A percentile compares a stretch with the other conserved stretches of the same genome.
Evolutionary conservation across 2,113 vertebrate genomes (phyloP).

Genomic region (Eudorcas thomsonii): DNA sequence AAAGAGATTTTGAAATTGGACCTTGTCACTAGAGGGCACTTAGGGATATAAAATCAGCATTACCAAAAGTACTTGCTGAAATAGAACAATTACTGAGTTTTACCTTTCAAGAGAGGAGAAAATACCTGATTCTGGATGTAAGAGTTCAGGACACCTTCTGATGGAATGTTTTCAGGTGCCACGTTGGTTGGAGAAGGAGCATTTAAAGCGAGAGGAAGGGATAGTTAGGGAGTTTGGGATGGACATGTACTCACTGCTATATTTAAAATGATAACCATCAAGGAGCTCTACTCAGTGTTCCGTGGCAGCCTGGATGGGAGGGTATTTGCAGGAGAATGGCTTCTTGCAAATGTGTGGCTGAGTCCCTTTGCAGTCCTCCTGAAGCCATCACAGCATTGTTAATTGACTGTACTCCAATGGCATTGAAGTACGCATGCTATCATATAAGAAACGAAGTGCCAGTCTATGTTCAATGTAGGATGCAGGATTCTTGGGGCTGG

Average conservation of each 20-base stretch:
- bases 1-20: slow-evolving; percentile 61
- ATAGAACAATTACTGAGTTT: slow-evolving; percentile 35
- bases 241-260: background rate
- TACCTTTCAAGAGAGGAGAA: background rate
- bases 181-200: background rate
- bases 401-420: background rate
- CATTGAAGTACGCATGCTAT: too few species aligned
- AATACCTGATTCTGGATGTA: background rate
- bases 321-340: background rate
- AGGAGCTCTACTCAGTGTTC: background rate
- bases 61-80: slow-evolving; percentile 6
- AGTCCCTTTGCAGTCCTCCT: background rate
- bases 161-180: background rate
- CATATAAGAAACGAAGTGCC: too few species aligned
- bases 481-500: too few species aligned
- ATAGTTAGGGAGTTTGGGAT: background rate
- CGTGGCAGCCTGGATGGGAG: background rate
- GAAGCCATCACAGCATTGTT: background rate
- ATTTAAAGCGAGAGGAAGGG: background rate
- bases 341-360: background rate
- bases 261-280: background rate
- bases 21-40: slow-evolving; percentile 85
- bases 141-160: background rate
- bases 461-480: too few species aligned
- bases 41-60: slow-evolving; percentile 76